A percentile compares a stretch with the other conserved stretches of the same genome.
These are phyloP conservation scores for Chalcis sispes DNA, from an alignment of 2,888 invertebrate species.

Conservation along the genomic window DNA sequence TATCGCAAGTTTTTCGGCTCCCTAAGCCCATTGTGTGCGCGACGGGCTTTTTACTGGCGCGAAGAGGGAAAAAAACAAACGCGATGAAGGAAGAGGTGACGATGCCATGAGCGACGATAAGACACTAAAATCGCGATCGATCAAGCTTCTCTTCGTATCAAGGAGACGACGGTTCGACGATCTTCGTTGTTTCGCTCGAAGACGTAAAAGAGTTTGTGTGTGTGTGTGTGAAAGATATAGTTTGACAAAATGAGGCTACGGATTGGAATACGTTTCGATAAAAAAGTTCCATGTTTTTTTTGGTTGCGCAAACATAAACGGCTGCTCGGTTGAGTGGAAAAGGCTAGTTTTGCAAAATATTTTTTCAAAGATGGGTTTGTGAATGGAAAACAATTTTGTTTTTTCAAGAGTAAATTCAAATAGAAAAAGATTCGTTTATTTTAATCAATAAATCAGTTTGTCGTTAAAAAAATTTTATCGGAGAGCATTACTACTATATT, in stretches of 20 bases:
- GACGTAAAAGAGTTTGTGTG: neutral
- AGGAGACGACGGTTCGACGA: constrained; percentile 40
- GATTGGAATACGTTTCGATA: constrained; percentile 16
- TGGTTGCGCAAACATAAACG: too few relatives aligned
- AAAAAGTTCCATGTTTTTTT: too few relatives aligned
- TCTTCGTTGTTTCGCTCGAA: constrained; percentile 6
- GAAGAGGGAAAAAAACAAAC: constrained; percentile 20
- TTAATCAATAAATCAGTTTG: too few relatives aligned
- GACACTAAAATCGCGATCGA: constrained; percentile 50
- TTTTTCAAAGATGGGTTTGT: too few relatives aligned
- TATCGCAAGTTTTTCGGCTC: constrained; percentile 54
- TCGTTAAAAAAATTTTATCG: too few relatives aligned
- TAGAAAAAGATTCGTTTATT: too few relatives aligned
- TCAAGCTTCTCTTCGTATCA: constrained; percentile 13
- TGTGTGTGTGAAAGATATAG: neutral
- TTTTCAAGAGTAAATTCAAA: too few relatives aligned
- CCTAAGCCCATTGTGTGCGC: constrained; percentile 50
- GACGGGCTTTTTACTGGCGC: constrained; percentile 32
- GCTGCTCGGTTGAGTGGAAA: too few relatives aligned
- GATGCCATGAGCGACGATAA: constrained; percentile 31
- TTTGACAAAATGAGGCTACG: neutral
- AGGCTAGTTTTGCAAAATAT: too few relatives aligned
- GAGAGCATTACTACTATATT: too few relatives aligned
- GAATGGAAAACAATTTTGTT: too few relatives aligned
- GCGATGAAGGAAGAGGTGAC: too few relatives aligned